Base-by-base conservation (phyloP, 2,113 vertebrate species). In the Choloepus hoffmanni region DNA sequence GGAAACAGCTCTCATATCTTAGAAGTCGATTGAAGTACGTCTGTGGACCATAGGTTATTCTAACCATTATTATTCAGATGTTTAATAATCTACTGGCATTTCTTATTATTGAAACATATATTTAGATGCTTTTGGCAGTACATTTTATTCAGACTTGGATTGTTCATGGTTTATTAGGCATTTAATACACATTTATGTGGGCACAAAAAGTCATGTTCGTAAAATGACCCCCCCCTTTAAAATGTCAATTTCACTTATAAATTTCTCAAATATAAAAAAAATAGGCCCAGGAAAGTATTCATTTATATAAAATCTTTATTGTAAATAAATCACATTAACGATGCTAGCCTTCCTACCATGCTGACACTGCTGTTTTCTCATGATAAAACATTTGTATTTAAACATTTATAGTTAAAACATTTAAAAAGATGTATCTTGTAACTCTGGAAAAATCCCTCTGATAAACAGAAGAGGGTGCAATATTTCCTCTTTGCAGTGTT, bases 391-490 rank as follows among this genome's bases (percentile, higher is more conserved):
- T 77, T 70, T 63, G 7, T 60, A 65, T 88, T 92, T 95, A 85
- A 89, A 58, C 0, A 68, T 77, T 70, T 63, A 10, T 60, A 60
- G 85, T 92, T 94, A 85, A 89, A 58, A 86, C 77, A 53, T 63
- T 62, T 7, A 2, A 53, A 94, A 81, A 86, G 24, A 48, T 58
- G 16, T 3, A 0, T 68, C 36, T 85, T 89, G 19, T 55, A 60
- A 18, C 50, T 58, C 85, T 55, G 48, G 73, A 88, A 70, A 50
- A 93, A 36, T 97, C 88, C 95, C 95, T 82, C 73, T 63, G 79
- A 48, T 73, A 89, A 98, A 98, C 98, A 98, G 98, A 97, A 98
- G 98, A 98, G 98, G 98, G 98, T 98, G 98, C 97, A 98, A 84
- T 97, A 95, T 95, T 98, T 98, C 98, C 98, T 98, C 95, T 84